These are phyloP conservation scores for Anser brachyrhynchus DNA, from an alignment of 2,113 vertebrate species.

Conservation along the genomic window DNA sequence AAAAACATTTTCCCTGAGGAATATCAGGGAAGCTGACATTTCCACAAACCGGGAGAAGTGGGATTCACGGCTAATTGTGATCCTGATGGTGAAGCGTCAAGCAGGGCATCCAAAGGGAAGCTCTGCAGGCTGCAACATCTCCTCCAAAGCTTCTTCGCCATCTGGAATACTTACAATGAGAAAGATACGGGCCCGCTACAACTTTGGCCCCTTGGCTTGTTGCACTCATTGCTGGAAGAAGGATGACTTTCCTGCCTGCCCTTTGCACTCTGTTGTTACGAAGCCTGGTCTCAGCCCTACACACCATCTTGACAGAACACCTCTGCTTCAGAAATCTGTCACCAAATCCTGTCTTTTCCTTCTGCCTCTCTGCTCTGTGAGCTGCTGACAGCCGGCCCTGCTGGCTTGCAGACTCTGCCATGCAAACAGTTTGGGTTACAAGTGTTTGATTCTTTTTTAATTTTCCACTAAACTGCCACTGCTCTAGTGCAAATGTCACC, in stretches of 20 bases:
- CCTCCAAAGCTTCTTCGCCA: not conserved
- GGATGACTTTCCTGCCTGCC: not conserved
- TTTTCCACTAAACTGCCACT: not conserved
- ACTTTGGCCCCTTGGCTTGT: not conserved
- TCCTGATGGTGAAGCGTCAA: not conserved
- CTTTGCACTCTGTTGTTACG: not conserved
- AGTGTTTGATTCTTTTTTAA: not conserved
- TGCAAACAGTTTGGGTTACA: not conserved
- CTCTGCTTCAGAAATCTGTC: not conserved
- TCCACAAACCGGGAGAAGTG: constrained; percentile 1
- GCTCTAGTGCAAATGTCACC: not conserved
- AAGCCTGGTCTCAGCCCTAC: not conserved
- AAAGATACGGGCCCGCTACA: accelerated
- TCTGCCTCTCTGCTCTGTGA: not conserved
- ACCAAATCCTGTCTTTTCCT: accelerated
- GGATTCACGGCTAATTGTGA: not conserved
- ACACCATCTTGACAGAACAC: not conserved
- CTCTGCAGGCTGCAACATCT: not conserved
- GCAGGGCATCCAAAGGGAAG: not conserved
- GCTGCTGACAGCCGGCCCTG: not conserved
- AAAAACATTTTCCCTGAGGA: not conserved
- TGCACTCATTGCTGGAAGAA: not conserved
- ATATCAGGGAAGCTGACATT: constrained; percentile 28
- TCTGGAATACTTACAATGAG: not conserved
- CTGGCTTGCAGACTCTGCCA: not conserved